phyloP scores from a whole-genome alignment of 2,888 invertebrate species.

The Sphaerophoria taeniata region DNA sequence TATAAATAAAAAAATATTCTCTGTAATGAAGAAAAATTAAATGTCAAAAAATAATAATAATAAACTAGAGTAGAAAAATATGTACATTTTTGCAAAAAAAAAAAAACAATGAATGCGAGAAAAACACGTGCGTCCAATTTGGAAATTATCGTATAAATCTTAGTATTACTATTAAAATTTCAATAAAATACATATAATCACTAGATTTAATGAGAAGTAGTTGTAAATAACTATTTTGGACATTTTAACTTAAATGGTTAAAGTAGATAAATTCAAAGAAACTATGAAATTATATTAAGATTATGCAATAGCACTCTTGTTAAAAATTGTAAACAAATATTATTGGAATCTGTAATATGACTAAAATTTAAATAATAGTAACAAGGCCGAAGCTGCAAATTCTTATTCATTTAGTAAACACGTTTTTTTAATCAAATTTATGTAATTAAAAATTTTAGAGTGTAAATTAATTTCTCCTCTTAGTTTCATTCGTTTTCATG shows the following conservation, averaged over 20 bases:
- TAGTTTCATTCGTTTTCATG: background rate
- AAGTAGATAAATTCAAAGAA: conserved; percentile 35
- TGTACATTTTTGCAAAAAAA: conserved; percentile 48
- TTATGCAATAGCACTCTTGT: conserved; percentile 33
- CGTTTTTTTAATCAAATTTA: background rate
- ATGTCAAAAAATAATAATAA: conserved; percentile 9
- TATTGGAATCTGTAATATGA: conserved; percentile 18
- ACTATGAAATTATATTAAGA: conserved; percentile 4
- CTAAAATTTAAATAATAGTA: background rate
- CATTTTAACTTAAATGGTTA: conserved; percentile 2
- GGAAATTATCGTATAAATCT: conserved; percentile 6
- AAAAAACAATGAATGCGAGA: conserved; percentile 9
- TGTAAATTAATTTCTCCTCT: conserved; percentile 7
- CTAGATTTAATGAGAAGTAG: background rate
- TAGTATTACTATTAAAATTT: conserved; percentile 10
- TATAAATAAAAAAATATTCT: conserved; percentile 5
- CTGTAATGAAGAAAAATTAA: background rate
- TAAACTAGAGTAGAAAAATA: conserved; percentile 13
- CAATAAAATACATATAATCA: background rate
- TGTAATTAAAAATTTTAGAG: background rate
- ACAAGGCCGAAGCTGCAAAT: background rate
- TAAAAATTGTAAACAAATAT: conserved; percentile 9
- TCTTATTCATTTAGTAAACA: background rate
- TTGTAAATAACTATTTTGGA: conserved; percentile 37
- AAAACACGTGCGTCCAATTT: conserved; percentile 15